Base-by-base conservation (phyloP, 2,888 invertebrate species). In the Peribatodes rhomboidaria region DNA sequence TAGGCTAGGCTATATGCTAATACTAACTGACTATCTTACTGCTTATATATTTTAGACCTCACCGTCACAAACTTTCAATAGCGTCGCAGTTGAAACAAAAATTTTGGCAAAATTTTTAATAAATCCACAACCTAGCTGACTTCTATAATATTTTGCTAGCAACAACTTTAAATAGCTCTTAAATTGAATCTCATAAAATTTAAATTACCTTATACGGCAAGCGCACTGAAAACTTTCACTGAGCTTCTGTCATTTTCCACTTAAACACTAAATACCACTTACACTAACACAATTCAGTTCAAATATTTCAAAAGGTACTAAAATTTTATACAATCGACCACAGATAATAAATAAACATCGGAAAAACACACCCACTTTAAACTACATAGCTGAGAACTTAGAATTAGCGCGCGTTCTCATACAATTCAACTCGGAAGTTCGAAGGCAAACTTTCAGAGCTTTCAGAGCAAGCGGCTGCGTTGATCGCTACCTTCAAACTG, bases 401-500 rank as follows among this genome's bases (percentile, higher is more conserved):
- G 27, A 2, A 14, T 3, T 18, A 20, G 20, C 46, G n/a, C 46
- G 16, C 9, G 4, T 22, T 46, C 20, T n/a, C 13, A 14, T 0
- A 4, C 31, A 27, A 27, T 27, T 27, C 27, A 27, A 6, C 6
- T 4, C 16, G 31, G 31, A 49, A 49, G 31, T 33, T 55, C 31
- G 35, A 33, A 13, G 8, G 13, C 9, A n/a, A 57, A 57, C 27
- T 63, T 62, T 31, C 11, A 9, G 31, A 7, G 57, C 31, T 44
- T 16, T 18, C 57, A 39, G 14, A 16, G 52, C 63, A 53, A 46
- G 57, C 47, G 63, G 20, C 7, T 39, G 46, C 31, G 31, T 14
- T 46, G 57, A 7, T 41, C 18, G 52, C 52, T 46, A 20, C 20
- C 14, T 27, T 3, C 4, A 16, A 13, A 63, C 63, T 63, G 63